Evolutionary conservation across 2,797 vertebrate genomes (phyloP), one percentile per base, ranked within the genome.

Genomic region (Tauraco hartlaubi): DNA sequence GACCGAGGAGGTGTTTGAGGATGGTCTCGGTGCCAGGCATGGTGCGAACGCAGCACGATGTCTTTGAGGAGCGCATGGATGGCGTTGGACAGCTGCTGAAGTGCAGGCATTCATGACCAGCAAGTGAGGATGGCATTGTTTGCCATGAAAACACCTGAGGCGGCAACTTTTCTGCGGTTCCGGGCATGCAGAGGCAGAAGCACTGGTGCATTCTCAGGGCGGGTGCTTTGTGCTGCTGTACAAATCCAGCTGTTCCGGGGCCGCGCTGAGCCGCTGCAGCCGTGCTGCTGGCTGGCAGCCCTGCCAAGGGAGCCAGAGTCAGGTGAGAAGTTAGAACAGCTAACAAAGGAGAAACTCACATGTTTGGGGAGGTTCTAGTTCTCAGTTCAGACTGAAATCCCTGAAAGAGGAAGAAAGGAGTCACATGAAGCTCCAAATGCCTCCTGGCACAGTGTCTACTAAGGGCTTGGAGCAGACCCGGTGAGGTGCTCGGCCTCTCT

Each of bases 11-110:
- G 35, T 0, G 0, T 44, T 54, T 20, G 55, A 56, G 66, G 72
- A 12, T 5, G 16, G 35, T 31, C 23, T 11, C 0, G 0, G 23
- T 25, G 55, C 55, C 71, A 19, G 26, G 17, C 1, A 0, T 7
- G n/a, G 9, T 7, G 21, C 64, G 41, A 29, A 19, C 3, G 5
- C 3, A 7, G 28, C 25, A 35, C 5, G 0, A 0, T 14, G 29
- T 12, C n/a, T 11, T 12, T 29, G 35, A 22, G 58, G 46, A 22
- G 49, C 1, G 4, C 19, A 1, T 1, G 6, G 59, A n/a, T 28
- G 33, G 48, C 54, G 58, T 28, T 5, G 9, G 25, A 39, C 2
- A 2, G 33, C 20, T 51, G 31, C 64, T 2, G 5, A 35, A 48
- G 29, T 52, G 33, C 37, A 26, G 33, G 4, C 44, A 31, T 4